phyloP scores from a whole-genome alignment of 2,113 vertebrate species.

The Colius striatus region DNA sequence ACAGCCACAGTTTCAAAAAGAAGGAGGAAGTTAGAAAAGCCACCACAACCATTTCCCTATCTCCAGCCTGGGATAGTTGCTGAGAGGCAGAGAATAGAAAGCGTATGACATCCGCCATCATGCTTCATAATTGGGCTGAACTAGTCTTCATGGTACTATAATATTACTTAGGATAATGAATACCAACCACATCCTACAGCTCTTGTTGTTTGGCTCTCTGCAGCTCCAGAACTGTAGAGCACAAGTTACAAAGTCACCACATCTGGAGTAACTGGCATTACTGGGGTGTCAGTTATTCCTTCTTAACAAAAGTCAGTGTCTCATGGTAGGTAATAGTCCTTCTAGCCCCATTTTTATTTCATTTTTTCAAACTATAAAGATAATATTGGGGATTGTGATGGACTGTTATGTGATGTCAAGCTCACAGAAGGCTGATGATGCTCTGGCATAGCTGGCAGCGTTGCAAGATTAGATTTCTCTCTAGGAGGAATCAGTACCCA shows the following conservation, averaged over 20 bases:
- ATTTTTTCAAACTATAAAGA: neutral
- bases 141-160: neutral
- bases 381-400: neutral
- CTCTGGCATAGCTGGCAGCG: neutral
- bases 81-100: neutral
- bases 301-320: neutral
- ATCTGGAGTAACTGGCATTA: neutral
- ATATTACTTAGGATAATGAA: neutral
- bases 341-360: neutral
- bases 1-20: neutral
- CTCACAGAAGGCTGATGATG: neutral
- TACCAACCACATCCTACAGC: neutral
- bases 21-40: neutral
- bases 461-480: neutral
- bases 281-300: neutral
- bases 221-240: neutral
- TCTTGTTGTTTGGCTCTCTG: neutral
- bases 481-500: neutral
- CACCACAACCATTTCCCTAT: neutral
- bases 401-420: neutral
- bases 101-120: neutral
- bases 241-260: neutral
- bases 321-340: neutral
- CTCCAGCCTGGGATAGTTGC: neutral
- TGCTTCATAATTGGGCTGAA: neutral